A percentile compares a stretch with the other conserved stretches of the same genome.
phyloP scores from a whole-genome alignment of 2,113 vertebrate species.

The Ictalurus furcatus region DNA sequence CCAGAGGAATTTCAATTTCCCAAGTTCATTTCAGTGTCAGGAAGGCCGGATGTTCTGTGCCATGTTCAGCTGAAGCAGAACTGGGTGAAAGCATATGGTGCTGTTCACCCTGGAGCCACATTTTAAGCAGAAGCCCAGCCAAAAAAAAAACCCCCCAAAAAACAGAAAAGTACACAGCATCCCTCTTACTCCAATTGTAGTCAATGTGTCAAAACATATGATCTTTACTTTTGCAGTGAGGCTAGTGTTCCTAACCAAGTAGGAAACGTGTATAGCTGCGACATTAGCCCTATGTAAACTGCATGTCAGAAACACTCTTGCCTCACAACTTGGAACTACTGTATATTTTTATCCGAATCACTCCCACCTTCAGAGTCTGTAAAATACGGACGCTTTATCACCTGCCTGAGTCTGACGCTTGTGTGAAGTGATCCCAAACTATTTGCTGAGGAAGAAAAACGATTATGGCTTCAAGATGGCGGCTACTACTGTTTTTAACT shows the following conservation, averaged over 20 bases:
- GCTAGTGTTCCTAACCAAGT: neutral
- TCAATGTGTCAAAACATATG: neutral
- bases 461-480: neutral
- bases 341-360: neutral
- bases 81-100: constrained; percentile 23
- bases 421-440: neutral
- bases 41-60: constrained; percentile 54
- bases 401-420: neutral
- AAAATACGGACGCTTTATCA: neutral
- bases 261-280: neutral
- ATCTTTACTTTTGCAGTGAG: neutral
- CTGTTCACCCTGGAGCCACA: constrained; percentile 46
- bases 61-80: neutral
- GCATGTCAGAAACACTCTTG: neutral
- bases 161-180: constrained; percentile 9
- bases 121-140: constrained; percentile 28
- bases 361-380: neutral
- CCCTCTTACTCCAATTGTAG: neutral
- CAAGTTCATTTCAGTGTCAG: constrained; percentile 64
- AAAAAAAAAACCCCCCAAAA: neutral
- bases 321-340: neutral
- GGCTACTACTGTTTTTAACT: neutral
- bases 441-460: neutral
- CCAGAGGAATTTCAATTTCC: constrained; percentile 58
- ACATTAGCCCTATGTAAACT: neutral